Evolutionary conservation across 2,888 invertebrate genomes (phyloP), one percentile per base, ranked within the genome.

Genomic region (Mesorhabditis belari): DNA sequence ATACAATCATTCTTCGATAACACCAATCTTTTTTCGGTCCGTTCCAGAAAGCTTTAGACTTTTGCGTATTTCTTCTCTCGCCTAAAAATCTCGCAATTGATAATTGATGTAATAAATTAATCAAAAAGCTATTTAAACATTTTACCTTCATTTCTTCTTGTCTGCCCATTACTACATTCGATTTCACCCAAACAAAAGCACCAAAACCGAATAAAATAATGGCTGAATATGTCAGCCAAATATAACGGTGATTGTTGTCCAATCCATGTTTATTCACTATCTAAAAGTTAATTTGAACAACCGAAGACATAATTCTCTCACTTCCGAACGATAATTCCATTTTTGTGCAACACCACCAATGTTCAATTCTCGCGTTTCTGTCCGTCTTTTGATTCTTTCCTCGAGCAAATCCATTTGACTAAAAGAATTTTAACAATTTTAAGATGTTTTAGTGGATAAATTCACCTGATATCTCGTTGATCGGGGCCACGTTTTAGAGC

Each of bases 311-410:
- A 9, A 1, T 35, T 35, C n/a, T n/a, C 44, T 24, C 21, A 71
- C 72, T 65, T 77, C 77, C 4, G 75, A 75, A 56, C 77, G 57
- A 58, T 77, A 77, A 25, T 70, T 71, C 76, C 76, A 77, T 56
- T 66, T 49, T 44, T 67, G 67, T 60, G 50, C 68, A 57, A 72
- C 68, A 25, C 74, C 75, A 6, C 66, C 65, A 23, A 76, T 58
- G 1, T 53, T 63, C n/a, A 70, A 61, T 60, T 75, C 74, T 2
- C 73, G 64, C 25, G 58, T 56, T 24, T 62, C 49, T 17, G 35
- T 63, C 23, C 55, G 57, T 4, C 60, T 58, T 29, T 68, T 65
- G 54, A 69, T 65, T 9, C 68, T 60, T 55, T 72, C 71, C 54
- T 75, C 74, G 44, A 75, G 44, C 12, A 75, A 59, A 57, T 75